phyloP scores from a whole-genome alignment of 2,113 vertebrate genomes.

The Gambusia affinis region DNA sequence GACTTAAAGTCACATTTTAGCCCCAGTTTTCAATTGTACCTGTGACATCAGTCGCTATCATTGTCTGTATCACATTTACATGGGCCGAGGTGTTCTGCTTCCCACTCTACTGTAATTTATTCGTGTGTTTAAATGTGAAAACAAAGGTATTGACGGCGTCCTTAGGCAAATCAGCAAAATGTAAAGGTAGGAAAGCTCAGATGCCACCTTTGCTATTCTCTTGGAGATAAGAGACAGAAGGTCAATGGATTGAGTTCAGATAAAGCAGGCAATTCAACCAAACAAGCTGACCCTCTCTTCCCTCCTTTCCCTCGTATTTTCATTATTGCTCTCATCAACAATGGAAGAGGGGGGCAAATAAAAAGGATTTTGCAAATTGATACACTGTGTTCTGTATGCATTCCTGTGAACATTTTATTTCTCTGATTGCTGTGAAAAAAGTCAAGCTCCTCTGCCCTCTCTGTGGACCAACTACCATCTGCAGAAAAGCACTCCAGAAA shows the following conservation, averaged over 20 bases:
- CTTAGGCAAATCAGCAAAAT: constrained; percentile 24
- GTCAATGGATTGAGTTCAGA: constrained; percentile 53
- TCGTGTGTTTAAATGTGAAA: constrained; percentile 22
- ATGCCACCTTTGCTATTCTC: constrained; percentile 38
- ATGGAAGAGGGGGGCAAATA: constrained; percentile 12
- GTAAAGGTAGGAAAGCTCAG: constrained; percentile 27
- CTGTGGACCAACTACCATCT: too few relatives aligned
- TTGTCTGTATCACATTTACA: neutral
- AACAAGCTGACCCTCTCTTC: constrained; percentile 33
- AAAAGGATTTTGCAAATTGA: constrained; percentile 47
- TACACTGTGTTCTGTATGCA: neutral
- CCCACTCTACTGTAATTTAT: constrained; percentile 32
- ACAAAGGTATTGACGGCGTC: constrained; percentile 47
- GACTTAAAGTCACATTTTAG: neutral
- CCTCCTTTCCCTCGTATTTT: constrained; percentile 34
- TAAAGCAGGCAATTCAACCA: constrained; percentile 45
- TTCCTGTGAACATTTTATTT: neutral
- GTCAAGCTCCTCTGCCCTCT: too few relatives aligned
- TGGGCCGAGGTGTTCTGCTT: neutral
- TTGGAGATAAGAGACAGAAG: constrained; percentile 39
- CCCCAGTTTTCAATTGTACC: neutral
- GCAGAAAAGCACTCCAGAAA: too few relatives aligned
- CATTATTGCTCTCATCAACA: constrained; percentile 10
- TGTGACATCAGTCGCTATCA: neutral
- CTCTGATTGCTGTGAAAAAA: too few relatives aligned